Conservation (phyloP, 2,113 vertebrate genomes). For the Rafetus swinhoei region DNA sequence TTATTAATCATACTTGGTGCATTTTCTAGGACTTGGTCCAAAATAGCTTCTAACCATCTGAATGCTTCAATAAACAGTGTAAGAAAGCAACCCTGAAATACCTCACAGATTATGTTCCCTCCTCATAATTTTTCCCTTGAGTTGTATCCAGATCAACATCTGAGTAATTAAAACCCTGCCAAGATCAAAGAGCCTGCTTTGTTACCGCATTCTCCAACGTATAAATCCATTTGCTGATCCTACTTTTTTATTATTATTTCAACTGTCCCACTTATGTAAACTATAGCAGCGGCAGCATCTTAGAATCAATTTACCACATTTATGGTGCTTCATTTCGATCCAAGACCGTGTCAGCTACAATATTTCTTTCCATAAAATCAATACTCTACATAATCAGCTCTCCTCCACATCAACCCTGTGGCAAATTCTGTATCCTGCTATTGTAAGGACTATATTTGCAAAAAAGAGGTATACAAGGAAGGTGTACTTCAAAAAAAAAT, state of each 20-base stretch:
- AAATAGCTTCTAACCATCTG: slow-evolving; percentile 78
- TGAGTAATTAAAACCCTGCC: slow-evolving; percentile 82
- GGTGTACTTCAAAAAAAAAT: neutral
- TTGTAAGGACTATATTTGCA: neutral
- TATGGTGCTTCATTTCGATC: slow-evolving; percentile 58
- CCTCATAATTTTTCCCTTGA: slow-evolving; percentile 69
- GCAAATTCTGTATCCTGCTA: neutral
- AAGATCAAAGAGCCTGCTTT: slow-evolving; percentile 74
- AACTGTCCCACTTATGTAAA: slow-evolving; percentile 37
- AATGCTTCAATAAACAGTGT: slow-evolving; percentile 69
- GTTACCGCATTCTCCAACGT: slow-evolving; percentile 45
- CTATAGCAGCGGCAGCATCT: slow-evolving; percentile 17
- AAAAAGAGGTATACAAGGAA: neutral
- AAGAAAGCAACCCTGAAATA: slow-evolving; percentile 75
- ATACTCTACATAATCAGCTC: slow-evolving; percentile 19
- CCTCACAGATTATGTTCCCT: slow-evolving; percentile 65
- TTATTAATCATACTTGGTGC: slow-evolving; percentile 72
- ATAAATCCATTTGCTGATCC: slow-evolving; percentile 71
- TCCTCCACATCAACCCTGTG: neutral
- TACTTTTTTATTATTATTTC: slow-evolving; percentile 47
- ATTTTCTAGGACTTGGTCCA: slow-evolving; percentile 76
- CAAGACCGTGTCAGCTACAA: slow-evolving; percentile 64
- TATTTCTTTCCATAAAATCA: slow-evolving; percentile 59
- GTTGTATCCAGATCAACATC: slow-evolving; percentile 74
- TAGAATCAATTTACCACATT: slow-evolving; percentile 51